phyloP scores from a whole-genome alignment of 1,140 invertebrate species.

The Achroia grisella region DNA sequence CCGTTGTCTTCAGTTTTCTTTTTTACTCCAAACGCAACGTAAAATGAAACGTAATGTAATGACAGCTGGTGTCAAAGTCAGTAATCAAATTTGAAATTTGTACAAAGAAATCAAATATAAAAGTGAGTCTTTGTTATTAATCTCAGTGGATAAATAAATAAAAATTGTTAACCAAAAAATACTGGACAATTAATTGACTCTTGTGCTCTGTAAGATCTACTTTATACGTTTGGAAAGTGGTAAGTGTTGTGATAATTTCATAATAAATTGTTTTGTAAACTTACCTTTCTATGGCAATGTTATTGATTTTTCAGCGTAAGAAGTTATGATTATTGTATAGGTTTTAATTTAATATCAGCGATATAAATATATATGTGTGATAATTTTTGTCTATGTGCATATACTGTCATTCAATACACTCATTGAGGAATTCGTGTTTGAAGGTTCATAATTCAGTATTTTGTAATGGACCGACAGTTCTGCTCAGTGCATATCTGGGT shows the following conservation, averaged over 20 bases:
- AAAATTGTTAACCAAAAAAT: constrained; percentile 15
- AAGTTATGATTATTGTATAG: neutral
- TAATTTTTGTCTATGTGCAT: no score
- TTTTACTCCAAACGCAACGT: no score
- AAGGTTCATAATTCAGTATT: constrained; percentile 27
- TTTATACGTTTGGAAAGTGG: constrained; percentile 15
- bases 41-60: no score
- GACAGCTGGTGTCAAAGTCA: no score
- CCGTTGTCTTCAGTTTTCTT: no score
- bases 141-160: constrained; percentile 31
- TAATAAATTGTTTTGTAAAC: neutral
- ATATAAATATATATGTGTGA: neutral
- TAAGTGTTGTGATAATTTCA: constrained; percentile 10
- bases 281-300: constrained; percentile 12
- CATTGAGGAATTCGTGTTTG: constrained; percentile 11
- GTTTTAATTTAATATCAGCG: neutral
- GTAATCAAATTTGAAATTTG: constrained; percentile 25
- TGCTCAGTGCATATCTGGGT: constrained; percentile 28
- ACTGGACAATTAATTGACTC: constrained; percentile 1
- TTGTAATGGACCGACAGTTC: constrained; percentile 24
- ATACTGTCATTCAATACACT: neutral
- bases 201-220: constrained; percentile 4
- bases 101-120: constrained; percentile 14
- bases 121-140: constrained; percentile 16
- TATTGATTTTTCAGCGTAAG: constrained; percentile 48